A percentile compares a stretch with the other conserved stretches of the same genome.
Evolutionary conservation across 2,113 vertebrate species (phyloP).

Genomic region (Engystomops pustulosus): DNA sequence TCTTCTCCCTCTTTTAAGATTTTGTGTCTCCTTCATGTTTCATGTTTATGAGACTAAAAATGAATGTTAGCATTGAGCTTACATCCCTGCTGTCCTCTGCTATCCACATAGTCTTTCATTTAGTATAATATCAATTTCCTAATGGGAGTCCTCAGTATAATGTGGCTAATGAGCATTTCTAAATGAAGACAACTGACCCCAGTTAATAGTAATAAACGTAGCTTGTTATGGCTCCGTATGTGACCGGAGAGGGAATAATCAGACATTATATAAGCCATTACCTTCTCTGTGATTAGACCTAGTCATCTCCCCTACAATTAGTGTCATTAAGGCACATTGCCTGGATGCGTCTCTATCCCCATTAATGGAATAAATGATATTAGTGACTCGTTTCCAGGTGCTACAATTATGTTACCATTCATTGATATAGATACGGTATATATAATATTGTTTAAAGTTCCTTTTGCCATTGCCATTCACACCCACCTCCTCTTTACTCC

Average conservation of each 20-base stretch:
- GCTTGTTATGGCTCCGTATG: too few species aligned
- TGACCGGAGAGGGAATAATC: background rate
- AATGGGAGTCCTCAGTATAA: background rate
- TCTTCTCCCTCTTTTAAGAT: too few species aligned
- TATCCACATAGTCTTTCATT: background rate
- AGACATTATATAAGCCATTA: background rate
- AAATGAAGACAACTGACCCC: background rate
- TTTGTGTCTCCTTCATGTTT: too few species aligned
- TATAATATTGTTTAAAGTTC: too few species aligned
- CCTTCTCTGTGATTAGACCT: conserved; percentile 11
- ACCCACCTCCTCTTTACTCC: background rate
- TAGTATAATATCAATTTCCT: background rate
- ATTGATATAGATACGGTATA: background rate
- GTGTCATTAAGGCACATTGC: background rate
- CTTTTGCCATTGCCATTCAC: background rate
- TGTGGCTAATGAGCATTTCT: background rate
- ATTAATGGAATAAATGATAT: background rate
- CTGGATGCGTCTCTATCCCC: background rate
- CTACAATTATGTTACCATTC: background rate
- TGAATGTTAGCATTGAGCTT: too few species aligned
- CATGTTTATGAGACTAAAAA: too few species aligned
- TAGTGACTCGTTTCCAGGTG: background rate
- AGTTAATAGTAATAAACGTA: background rate
- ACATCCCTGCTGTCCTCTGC: too few species aligned
- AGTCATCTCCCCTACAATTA: background rate